Conservation (phyloP, 2,888 invertebrate genomes). For the Chrysina gloriosa region DNA sequence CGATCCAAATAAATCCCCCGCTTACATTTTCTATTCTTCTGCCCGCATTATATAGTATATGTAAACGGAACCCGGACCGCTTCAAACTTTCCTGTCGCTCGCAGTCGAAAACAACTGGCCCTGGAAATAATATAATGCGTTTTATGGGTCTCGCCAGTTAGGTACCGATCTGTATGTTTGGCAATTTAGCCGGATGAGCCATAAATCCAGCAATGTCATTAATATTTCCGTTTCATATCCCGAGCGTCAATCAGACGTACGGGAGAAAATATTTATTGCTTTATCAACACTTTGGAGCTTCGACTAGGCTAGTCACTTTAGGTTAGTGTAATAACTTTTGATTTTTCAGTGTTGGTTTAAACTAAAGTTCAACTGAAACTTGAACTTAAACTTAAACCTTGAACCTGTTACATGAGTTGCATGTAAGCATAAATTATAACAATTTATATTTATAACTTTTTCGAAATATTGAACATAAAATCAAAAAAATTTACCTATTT, state of each 20-base stretch:
- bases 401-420: too few species aligned
- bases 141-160: constrained; percentile 24
- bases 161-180: neutral
- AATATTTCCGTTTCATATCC: constrained; percentile 30
- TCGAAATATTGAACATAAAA: too few species aligned
- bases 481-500: too few species aligned
- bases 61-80: neutral
- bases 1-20: neutral
- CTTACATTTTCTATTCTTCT: neutral
- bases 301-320: neutral
- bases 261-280: constrained; percentile 36
- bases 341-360: too few species aligned
- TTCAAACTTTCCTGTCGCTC: too few species aligned
- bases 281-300: constrained; percentile 12
- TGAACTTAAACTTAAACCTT: too few species aligned
- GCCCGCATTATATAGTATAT: neutral
- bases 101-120: neutral
- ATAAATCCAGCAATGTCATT: constrained; percentile 25
- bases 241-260: constrained; percentile 31
- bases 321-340: too few species aligned
- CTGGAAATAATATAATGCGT: constrained; percentile 4
- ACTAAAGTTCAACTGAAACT: too few species aligned
- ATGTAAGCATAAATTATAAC: too few species aligned
- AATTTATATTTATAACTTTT: too few species aligned
- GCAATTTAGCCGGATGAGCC: constrained; percentile 28